phyloP scores from a whole-genome alignment of 2,113 vertebrate species.

The Pygathrix nemaeus region DNA sequence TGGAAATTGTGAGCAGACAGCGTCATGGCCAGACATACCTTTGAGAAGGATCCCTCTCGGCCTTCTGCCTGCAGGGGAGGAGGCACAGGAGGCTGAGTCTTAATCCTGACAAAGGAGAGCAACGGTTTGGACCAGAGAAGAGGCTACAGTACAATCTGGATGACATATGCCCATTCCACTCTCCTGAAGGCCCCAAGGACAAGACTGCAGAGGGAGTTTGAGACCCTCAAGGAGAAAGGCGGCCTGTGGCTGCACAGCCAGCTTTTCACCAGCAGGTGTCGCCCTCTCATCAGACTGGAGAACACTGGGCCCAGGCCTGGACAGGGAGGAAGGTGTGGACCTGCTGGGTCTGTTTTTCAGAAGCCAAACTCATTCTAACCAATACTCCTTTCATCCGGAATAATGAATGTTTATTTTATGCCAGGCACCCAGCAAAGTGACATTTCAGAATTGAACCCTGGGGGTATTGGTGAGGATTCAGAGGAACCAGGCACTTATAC shows the following conservation, averaged over 20 bases:
- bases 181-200: background rate
- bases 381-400: background rate
- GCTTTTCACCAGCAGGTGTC: constrained; percentile 49
- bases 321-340: fast-evolving
- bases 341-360: background rate
- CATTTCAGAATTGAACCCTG: background rate
- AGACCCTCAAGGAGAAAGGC: background rate
- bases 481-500: background rate
- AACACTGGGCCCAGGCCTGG: background rate
- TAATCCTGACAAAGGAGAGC: background rate
- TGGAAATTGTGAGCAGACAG: background rate
- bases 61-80: background rate
- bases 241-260: background rate
- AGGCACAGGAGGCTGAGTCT: background rate
- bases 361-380: background rate
- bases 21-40: background rate
- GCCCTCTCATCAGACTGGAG: background rate
- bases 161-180: fast-evolving
- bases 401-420: background rate
- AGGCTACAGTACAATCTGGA: background rate
- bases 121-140: background rate
- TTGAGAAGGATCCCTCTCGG: background rate
- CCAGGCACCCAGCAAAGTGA: background rate
- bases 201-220: background rate
- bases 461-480: background rate